Percentiles rank a stretch among this genome's conserved stretches.
Conservation (phyloP, 1,140 invertebrate genomes). For the Cepaea nemoralis region DNA sequence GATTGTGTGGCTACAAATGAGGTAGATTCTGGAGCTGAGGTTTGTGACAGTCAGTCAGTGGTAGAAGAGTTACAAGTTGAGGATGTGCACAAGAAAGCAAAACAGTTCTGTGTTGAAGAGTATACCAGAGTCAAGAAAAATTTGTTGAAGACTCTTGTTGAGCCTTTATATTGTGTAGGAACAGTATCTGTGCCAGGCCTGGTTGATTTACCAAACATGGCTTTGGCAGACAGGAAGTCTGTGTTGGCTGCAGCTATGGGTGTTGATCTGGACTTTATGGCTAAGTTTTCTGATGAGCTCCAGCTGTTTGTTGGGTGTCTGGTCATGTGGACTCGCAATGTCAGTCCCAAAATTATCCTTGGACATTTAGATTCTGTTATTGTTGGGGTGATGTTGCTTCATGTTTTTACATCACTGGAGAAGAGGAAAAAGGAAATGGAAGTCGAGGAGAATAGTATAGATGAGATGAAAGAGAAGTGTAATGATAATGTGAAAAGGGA, state of each 20-base stretch:
- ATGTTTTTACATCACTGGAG: neutral
- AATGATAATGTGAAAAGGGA: neutral
- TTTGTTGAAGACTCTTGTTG: conserved; percentile 58
- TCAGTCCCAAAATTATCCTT: conserved; percentile 51
- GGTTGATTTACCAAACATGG: conserved; percentile 49
- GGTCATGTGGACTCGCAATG: conserved; percentile 79
- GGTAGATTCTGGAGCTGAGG: neutral
- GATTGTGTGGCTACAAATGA: neutral
- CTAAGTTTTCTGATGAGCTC: conserved; percentile 76
- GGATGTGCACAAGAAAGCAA: conserved; percentile 54
- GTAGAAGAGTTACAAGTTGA: neutral
- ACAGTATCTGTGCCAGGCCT: conserved; percentile 55
- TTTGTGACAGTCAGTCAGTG: neutral
- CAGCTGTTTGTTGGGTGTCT: conserved; percentile 78
- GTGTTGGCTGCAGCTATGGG: conserved; percentile 55
- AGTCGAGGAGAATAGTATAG: no score
- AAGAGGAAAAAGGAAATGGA: neutral
- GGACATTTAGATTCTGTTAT: conserved; percentile 55
- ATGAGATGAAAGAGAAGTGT: neutral
- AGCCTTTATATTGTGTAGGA: conserved; percentile 48
- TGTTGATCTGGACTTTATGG: conserved; percentile 44
- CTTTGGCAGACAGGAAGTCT: conserved; percentile 31
- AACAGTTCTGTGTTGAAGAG: conserved; percentile 66
- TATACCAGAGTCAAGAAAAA: conserved; percentile 63
- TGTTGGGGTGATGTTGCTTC: conserved; percentile 54